Conservation (phyloP, 2,888 invertebrate species). For the Conistra vaccinii region DNA sequence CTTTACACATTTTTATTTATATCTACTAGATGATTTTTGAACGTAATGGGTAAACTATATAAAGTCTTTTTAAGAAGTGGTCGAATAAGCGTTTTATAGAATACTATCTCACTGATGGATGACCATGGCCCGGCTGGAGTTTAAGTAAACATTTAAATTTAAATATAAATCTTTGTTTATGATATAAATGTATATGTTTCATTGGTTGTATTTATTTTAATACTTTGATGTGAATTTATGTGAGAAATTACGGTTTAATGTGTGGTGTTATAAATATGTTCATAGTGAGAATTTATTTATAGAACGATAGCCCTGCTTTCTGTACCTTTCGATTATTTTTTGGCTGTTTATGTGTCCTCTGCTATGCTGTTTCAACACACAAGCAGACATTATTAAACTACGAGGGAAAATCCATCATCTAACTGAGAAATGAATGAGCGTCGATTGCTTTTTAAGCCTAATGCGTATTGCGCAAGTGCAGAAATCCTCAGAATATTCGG, state of each 20-base stretch:
- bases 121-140: background rate
- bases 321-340: background rate
- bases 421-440: background rate
- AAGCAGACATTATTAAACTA: no score
- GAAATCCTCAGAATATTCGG: background rate
- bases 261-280: background rate
- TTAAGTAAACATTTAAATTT: conserved; percentile 28
- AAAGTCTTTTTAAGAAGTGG: no score
- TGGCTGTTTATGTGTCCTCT: background rate
- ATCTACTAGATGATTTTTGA: no score
- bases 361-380: no score
- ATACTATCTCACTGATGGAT: conserved; percentile 8
- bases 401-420: no score
- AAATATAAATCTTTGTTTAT: conserved; percentile 26
- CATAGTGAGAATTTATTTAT: conserved; percentile 4
- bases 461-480: background rate
- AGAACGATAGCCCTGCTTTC: background rate
- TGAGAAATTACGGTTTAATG: background rate
- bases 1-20: no score
- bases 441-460: no score
- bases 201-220: conserved; percentile 40
- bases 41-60: no score
- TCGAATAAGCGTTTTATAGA: background rate
- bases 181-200: conserved; percentile 27
- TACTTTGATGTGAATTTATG: conserved; percentile 40